These are phyloP conservation scores for Mastomys coucha DNA, from an alignment of 2,113 vertebrate genomes.

Conservation along the genomic window DNA sequence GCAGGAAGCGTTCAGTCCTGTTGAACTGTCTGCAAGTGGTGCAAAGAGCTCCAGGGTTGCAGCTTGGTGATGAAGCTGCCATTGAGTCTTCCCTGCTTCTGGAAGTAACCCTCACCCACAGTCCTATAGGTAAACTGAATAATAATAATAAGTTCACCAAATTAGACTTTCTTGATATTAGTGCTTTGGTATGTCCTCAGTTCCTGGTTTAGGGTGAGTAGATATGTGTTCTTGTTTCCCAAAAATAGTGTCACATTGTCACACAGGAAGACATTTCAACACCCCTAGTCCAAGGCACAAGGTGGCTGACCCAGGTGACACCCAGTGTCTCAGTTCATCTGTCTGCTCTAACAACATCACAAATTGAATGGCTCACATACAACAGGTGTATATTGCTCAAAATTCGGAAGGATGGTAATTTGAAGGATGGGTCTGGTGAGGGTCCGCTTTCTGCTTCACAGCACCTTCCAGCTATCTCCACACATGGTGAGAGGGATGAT, in stretches of 20 bases:
- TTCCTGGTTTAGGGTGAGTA: neutral
- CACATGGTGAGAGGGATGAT: rapidly evolving
- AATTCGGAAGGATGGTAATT: neutral
- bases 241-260: neutral
- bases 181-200: neutral
- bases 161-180: neutral
- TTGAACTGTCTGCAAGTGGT: neutral
- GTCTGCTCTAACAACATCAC: neutral
- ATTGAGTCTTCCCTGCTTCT: neutral
- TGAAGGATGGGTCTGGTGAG: neutral
- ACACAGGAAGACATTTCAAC: constrained; percentile 46
- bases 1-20: neutral
- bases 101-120: neutral
- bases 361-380: neutral
- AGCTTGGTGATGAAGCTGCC: neutral
- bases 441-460: rapidly evolving
- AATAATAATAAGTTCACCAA: neutral
- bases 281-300: constrained; percentile 47
- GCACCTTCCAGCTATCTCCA: neutral
- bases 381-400: neutral
- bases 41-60: neutral
- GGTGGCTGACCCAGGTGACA: constrained; percentile 57
- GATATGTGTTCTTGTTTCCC: neutral
- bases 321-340: neutral
- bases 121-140: neutral